A percentile compares a stretch with the other conserved stretches of the same genome.
Conservation (phyloP, 2,888 invertebrate genomes). For the Oscheius sp. region DNA sequence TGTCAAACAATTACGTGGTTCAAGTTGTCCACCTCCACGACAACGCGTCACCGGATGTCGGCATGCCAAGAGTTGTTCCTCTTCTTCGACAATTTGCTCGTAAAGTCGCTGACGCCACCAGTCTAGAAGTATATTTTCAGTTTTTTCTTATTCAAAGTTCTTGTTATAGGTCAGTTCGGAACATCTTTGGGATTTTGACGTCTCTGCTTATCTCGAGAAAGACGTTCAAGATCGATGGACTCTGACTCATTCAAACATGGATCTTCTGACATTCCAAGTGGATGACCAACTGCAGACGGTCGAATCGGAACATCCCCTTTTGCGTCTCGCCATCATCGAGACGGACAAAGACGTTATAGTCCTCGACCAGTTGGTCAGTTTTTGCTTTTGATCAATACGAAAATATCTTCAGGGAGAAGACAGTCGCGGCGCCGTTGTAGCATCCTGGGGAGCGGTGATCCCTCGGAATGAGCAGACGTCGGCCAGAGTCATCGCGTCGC, state of each 20-base stretch:
- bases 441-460: constrained; percentile 69
- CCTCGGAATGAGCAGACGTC: constrained; percentile 49
- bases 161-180: constrained; percentile 48
- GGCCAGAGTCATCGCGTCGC: constrained; percentile 43
- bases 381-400: neutral
- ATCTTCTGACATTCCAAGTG: constrained; percentile 49
- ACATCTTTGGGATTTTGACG: constrained; percentile 68
- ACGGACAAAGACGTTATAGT: constrained; percentile 44
- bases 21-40: constrained; percentile 68
- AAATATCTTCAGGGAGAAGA: constrained; percentile 46
- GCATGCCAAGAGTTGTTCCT: neutral
- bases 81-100: constrained; percentile 44
- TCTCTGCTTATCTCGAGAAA: constrained; percentile 49
- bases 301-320: constrained; percentile 43
- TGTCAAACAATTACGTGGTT: constrained; percentile 60
- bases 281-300: constrained; percentile 50
- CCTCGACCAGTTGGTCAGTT: constrained; percentile 48
- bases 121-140: constrained; percentile 33
- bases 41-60: constrained; percentile 34
- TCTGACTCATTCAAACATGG: constrained; percentile 44
- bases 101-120: constrained; percentile 40
- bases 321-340: constrained; percentile 50
- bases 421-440: constrained; percentile 60
- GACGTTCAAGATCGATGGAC: constrained; percentile 60
- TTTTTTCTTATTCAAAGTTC: neutral